Base-by-base conservation (phyloP, 2,113 vertebrate species). In the Tupaia chinensis region DNA sequence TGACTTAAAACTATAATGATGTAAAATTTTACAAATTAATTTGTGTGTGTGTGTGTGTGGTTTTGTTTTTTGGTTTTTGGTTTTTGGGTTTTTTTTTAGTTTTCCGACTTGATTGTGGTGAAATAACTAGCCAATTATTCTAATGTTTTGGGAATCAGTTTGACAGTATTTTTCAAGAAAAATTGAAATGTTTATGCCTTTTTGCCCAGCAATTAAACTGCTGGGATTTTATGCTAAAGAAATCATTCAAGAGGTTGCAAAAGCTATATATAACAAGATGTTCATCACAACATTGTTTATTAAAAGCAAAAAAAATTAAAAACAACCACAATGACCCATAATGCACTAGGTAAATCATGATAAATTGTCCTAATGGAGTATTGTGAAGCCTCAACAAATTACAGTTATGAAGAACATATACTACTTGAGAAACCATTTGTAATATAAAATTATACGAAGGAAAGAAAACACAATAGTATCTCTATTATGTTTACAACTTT, bases 51-150 rank as follows among this genome's bases (percentile, higher is more conserved):
- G 44, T 44, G 44, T 32, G 32, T 32, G 32, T 32, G 44, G 44
- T 44, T 44, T 44, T 44, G 3, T 44, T 44, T 44, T 5, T 44
- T 44, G 3, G 2, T 44, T 44, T 44, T 44, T 65, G 32, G 32
- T 32, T 32, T 32, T 32, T 32, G 32, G 32, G 2, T 44, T 44
- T 44, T 44, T 44, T 65, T 25, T 19, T 66, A 68, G 9, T 87
- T 91, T 89, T 94, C 68, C 83, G 69, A 53, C 54, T 80, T 70
- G 19, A 7, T 10, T 83, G 13, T 79, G 4, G 58, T 89, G 14
- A 89, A 89, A 94, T 94, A 89, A 94, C 93, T 86, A 93, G 15
- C 32, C 76, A 92, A 95, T 87, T 89, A 95, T 91, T 14, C 14
- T 19, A 69, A 53, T 76, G 60, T 79, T 87, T 80, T 72, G 10